Conservation (phyloP, 2,113 vertebrate genomes). For the Gymnarchus niloticus region DNA sequence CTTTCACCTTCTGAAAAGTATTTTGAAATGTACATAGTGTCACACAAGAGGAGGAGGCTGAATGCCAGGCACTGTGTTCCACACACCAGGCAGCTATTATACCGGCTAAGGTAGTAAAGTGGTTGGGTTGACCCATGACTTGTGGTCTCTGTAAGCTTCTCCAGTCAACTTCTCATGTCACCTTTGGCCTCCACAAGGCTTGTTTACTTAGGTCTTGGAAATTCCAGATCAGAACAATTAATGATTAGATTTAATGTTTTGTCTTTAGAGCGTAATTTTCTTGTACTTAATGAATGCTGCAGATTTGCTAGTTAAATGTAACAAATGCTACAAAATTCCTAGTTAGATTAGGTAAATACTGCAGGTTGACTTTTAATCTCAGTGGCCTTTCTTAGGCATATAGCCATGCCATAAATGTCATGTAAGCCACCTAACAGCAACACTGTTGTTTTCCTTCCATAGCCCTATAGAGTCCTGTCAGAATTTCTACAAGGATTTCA, state of each 20-base stretch:
- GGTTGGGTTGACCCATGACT: neutral
- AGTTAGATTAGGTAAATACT: too few relatives aligned
- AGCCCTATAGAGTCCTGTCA: conserved; percentile 99
- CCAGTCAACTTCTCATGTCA: too few relatives aligned
- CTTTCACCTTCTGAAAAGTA: neutral
- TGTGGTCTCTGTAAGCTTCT: too few relatives aligned
- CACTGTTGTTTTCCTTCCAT: conserved; percentile 37
- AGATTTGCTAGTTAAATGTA: too few relatives aligned
- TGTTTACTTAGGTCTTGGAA: too few relatives aligned
- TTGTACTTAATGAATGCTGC: neutral
- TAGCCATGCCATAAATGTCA: neutral
- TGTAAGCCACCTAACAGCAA: neutral
- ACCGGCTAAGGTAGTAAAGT: too few relatives aligned
- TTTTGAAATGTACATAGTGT: too few relatives aligned
- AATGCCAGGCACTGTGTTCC: neutral
- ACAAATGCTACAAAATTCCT: too few relatives aligned
- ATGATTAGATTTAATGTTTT: neutral
- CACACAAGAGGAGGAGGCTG: neutral
- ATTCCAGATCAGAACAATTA: neutral
- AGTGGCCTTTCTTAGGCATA: neutral
- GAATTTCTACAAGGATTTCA: conserved; percentile 99
- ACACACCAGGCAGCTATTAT: too few relatives aligned
- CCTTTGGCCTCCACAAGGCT: too few relatives aligned
- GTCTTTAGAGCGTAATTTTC: neutral
- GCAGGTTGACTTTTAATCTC: neutral